Evolutionary conservation across 35 echinoderm and acorn worm species (phyloP), one percentile per base, ranked within the genome.

Genomic region (Diadema setosum): DNA sequence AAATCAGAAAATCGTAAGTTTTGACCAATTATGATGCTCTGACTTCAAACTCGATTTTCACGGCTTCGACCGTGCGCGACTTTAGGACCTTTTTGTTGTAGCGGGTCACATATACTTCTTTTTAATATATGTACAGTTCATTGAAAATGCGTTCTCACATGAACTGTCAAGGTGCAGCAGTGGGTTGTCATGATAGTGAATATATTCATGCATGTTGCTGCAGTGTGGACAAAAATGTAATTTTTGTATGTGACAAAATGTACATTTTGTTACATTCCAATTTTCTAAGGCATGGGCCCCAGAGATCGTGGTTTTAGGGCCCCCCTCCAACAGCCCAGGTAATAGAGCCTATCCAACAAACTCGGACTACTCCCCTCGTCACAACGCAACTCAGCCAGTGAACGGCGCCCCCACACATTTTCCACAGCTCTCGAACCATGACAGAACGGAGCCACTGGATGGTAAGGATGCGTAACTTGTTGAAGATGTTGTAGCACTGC

Each of bases 261-360:
- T 52, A 52, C 48, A 44, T 39, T 48, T 14, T 81, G 11, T 81
- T 81, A 11, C 32, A 7, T 11, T 36, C 16, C 12, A 42, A 81
- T 17, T 34, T 45, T 85, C 45, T 8, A 40, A 92, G 90, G 84
- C 75, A 49, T 82, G 39, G 52, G 24, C 59, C 5, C 90, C 90
- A 87, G 90, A 92, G 56, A 87, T 92, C 26, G 70, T 92, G 42
- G 84, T 92, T 21, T 42, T 92, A 3, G 70, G 61, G 29, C 74
- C 48, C 39, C 34, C 1, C 0, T 39, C 75, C 27, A 78, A 89
- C 32, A 21, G 45, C 56, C 23, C 70, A 9, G 57, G 64, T 46
- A 29, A 74, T 12, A 37, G 63, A 9, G 5, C 42, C 8, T 87
- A 73, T 37, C 48, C 57, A 9, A 18, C 73, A 34, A 41, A n/a